These are phyloP conservation scores for Chunga burmeisteri DNA, from an alignment of 2,113 vertebrate genomes.

Conservation along the genomic window DNA sequence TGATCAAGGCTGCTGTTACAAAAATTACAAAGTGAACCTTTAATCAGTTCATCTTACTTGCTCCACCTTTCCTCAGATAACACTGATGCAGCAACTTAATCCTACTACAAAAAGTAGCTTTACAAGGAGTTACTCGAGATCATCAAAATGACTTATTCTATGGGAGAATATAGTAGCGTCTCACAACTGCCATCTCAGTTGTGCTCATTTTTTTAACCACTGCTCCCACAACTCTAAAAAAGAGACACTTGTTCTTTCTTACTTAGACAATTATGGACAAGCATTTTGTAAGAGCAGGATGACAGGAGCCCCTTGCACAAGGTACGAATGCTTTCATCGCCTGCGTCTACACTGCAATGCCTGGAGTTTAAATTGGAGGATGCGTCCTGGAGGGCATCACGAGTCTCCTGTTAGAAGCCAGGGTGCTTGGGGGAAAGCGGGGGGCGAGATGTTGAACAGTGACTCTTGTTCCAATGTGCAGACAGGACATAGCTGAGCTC, in stretches of 20 bases:
- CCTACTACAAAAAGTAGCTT: neutral
- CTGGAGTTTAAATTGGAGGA: neutral
- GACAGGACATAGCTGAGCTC: neutral
- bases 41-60: neutral
- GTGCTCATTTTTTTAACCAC: neutral
- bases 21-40: neutral
- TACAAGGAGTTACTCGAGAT: neutral
- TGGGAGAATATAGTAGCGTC: neutral
- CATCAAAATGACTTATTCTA: neutral
- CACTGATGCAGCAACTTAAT: neutral
- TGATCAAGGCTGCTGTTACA: neutral
- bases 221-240: neutral
- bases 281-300: neutral
- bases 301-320: neutral
- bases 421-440: neutral
- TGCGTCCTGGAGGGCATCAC: neutral
- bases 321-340: fast-evolving
- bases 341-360: fast-evolving
- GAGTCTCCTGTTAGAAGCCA: neutral
- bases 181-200: neutral
- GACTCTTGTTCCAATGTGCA: neutral
- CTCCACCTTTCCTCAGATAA: conserved; percentile 34
- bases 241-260: neutral
- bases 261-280: neutral
- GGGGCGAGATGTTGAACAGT: neutral